A percentile compares a stretch with the other conserved stretches of the same genome.
phyloP scores from a whole-genome alignment of 2,888 invertebrate species.

The Conus canariensis region DNA sequence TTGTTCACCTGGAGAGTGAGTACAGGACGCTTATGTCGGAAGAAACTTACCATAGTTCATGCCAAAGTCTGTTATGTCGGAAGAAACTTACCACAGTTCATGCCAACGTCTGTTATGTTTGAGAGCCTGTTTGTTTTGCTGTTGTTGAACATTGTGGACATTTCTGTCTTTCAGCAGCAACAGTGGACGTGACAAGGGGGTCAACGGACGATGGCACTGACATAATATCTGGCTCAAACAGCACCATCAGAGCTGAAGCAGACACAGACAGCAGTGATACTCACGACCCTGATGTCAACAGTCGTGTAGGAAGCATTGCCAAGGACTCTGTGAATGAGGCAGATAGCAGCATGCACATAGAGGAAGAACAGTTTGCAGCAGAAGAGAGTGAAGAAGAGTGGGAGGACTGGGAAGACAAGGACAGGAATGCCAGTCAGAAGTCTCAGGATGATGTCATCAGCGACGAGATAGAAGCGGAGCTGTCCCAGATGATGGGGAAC shows the following conservation, averaged over 20 bases:
- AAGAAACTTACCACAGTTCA: no score
- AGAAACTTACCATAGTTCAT: no score
- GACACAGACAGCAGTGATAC: neutral
- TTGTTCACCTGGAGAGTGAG: no score
- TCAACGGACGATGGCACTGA: neutral
- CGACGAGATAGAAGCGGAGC: constrained; percentile 48
- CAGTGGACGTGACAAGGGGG: neutral
- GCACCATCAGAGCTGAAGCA: neutral
- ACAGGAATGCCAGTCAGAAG: neutral
- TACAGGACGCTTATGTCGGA: no score
- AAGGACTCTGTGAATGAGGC: neutral
- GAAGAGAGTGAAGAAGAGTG: constrained; percentile 21
- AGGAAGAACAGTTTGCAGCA: constrained; percentile 20
- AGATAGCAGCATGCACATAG: neutral
- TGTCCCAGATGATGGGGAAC: constrained; percentile 37
- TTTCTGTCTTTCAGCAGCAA: neutral
- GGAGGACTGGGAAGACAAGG: constrained; percentile 43
- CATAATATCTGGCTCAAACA: neutral
- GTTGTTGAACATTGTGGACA: no score
- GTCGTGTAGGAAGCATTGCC: no score
- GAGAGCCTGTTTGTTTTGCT: no score
- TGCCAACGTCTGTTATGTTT: no score
- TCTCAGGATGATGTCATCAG: constrained; percentile 38
- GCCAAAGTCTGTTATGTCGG: no score
- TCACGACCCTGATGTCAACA: neutral